phyloP scores from a whole-genome alignment of 1,140 invertebrate species.

The Cephus cinctus region DNA sequence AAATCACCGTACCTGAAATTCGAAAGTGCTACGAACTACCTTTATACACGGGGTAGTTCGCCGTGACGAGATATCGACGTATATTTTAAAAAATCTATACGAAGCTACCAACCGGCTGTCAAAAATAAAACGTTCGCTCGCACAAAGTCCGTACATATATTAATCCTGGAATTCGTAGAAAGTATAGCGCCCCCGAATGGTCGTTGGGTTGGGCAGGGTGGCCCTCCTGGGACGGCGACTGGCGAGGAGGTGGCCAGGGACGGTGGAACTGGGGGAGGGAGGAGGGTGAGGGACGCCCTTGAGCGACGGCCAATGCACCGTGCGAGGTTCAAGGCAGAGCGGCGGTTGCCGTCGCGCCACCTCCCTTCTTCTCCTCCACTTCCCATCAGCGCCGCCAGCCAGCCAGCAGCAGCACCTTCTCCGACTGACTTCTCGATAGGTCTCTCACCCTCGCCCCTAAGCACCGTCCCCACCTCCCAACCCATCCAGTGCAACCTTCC shows the following conservation, averaged over 20 bases:
- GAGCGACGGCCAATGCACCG: constrained; percentile 58
- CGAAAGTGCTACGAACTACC: too few species aligned
- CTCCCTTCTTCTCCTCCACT: constrained; percentile 21
- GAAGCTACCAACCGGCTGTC: too few species aligned
- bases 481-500: too few species aligned
- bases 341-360: constrained; percentile 48
- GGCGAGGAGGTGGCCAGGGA: constrained; percentile 6
- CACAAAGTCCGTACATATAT: too few species aligned
- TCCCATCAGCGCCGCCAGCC: constrained; percentile 4
- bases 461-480: constrained; percentile 6
- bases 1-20: too few species aligned
- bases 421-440: not conserved
- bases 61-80: too few species aligned
- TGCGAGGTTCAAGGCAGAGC: constrained; percentile 57
- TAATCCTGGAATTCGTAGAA: too few species aligned
- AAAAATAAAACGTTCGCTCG: too few species aligned
- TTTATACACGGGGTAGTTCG: too few species aligned
- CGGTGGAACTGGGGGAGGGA: constrained; percentile 11
- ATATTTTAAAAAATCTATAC: too few species aligned
- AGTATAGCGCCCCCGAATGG: constrained; percentile 21
- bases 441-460: constrained; percentile 10
- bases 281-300: constrained; percentile 47
- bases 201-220: too few species aligned
- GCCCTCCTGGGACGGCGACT: not conserved
- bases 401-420: constrained; percentile 6